Base-by-base conservation (phyloP, 2,797 vertebrate genomes). In the Cyclura pinguis region DNA sequence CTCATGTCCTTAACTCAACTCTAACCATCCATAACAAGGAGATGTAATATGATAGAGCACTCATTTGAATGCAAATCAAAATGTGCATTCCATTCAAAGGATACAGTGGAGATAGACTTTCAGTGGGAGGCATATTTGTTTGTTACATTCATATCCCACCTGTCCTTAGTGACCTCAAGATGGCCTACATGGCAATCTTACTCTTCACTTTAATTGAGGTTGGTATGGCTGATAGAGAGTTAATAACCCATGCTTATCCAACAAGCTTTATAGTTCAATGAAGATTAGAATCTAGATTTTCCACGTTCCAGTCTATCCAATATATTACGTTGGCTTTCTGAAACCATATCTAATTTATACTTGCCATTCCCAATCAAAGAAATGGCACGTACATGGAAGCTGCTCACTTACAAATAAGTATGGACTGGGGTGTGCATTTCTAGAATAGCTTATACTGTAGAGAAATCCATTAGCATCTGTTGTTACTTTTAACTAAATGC, bases 401-500 rank as follows among this genome's bases (percentile, higher is more conserved):
- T 32, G 3, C 27, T 90, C 73, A 12, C 27, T 10, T 55, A 52
- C 32, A n/a, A 9, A 24, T 5, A 22, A 69, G 12, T 14, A 9
- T 89, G 42, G 50, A 81, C 29, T 35, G 14, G 47, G 64, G 22
- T 8, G 32, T 74, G 24, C 27, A n/a, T 67, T 47, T 80, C 47
- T 85, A 38, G 3, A 29, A 22, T 88, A 52, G 80, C 50, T 47
- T 86, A 20, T 87, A 52, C 72, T 59, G 29, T 72, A 84, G 91
- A 86, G 90, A 92, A 88, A 67, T 80, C 47, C 29, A 6, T 86
- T 73, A 57, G 32, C 6, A 86, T 87, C 80, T 87, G 22, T 69
- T 90, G 92, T 89, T 90, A 88, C 0, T 88, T 86, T 38, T 81
- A 90, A 82, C 6, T 91, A 72, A 92, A 9, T 55, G 4, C 50